Base-by-base conservation (phyloP, 2,113 vertebrate species). In the Edolisoma coerulescens region DNA sequence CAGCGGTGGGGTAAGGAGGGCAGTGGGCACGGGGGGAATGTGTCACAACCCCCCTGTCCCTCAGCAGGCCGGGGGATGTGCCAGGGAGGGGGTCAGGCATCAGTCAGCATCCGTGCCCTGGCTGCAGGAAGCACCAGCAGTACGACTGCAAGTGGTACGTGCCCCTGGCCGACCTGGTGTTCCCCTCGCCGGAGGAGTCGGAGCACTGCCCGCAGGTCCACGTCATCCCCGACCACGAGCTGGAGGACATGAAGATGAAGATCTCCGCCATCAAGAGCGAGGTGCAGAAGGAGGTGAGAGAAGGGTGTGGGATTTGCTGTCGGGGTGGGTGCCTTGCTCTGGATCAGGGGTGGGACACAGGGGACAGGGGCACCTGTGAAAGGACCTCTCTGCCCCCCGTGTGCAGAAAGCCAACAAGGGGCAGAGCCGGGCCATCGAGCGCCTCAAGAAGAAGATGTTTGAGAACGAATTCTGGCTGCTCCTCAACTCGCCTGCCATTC, bases 61-160 rank as follows among this genome's bases (percentile, higher is more conserved):
- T 41, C 8, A 2, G 44, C 0, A 7, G 76, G 60, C 12, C 0
- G 0, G 16, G 54, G 37, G 32, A 16, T 0, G 23, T 73, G 71
- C 28, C 5, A 6, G 33, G 52, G 28, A 42, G 16, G 45, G 50
- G 22, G 4, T 35, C 49, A 50, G 80, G 76, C 21, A 3, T 64
- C 56, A 6, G 33, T 87, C 71, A 84, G 52, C 1, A 0, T 26
- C 28, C 1, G 0, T 3, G 1, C 7, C 59, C 27, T 0, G 37
- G 28, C 71, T 1, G 14, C 95, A 99, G 98, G 97, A 99, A 99
- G 90, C 98, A 99, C 84, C 99, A 99, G 98, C 99, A 99, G 80
- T 99, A 99, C 5, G 99, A 99, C 97, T 99, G 99, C 95, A 99
- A 99, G 97, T 99, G 99, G 99, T 99, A 99, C 94, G 98, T 99